Evolutionary conservation across 2,113 vertebrate species (phyloP).

Genomic region (Craseonycteris thonglongyai): DNA sequence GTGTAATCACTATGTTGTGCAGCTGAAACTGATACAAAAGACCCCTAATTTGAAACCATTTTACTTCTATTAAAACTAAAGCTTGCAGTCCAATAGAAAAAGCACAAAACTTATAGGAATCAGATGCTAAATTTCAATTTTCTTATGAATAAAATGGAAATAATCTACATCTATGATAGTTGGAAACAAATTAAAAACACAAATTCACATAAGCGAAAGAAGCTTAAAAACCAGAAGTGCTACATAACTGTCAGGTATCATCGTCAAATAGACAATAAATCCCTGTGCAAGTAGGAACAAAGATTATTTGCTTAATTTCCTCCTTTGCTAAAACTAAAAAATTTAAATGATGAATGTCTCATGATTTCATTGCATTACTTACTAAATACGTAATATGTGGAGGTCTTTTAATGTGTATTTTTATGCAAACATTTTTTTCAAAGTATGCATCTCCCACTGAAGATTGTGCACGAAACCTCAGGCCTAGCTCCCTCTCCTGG

Average conservation of each 20-base stretch:
- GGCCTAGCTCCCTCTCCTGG: background rate
- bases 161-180: background rate
- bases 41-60: background rate
- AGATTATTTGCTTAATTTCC: background rate
- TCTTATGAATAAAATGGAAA: slow-evolving; percentile 9
- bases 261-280: background rate
- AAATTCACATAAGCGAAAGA: background rate
- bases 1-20: background rate
- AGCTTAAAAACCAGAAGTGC: background rate
- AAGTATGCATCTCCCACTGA: background rate
- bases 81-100: background rate
- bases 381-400: background rate
- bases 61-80: background rate
- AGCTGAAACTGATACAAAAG: background rate
- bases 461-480: background rate
- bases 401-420: slow-evolving; percentile 6
- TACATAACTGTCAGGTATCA: background rate
- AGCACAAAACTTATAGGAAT: background rate
- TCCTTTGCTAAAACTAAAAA: background rate
- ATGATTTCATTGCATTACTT: slow-evolving; percentile 20
- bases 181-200: slow-evolving; percentile 10
- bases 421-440: background rate
- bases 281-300: background rate
- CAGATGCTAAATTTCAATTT: slow-evolving; percentile 11
- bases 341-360: background rate